Evolutionary conservation across 2,888 invertebrate species (phyloP), one percentile per base, ranked within the genome.

Genomic region (Mesochorus sp.): DNA sequence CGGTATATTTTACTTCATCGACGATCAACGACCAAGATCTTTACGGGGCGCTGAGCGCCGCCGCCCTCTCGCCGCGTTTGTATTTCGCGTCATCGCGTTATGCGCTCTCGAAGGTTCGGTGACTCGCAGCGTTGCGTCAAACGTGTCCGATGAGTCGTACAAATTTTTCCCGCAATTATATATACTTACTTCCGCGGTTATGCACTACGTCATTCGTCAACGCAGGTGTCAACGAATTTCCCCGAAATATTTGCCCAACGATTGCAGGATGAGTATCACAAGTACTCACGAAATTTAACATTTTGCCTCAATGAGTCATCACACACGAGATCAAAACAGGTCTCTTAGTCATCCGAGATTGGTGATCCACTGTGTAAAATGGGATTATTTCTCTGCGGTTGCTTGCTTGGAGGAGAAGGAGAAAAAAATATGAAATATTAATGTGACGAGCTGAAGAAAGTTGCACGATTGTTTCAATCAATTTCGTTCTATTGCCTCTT

Each of bases 1-100:
- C 74, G 74, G 64, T 70, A 73, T 68, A 62, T 77, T 70, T 73
- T 44, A 53, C 57, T 70, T 61, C 21, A 70, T 66, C 74, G 64
- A 44, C 55, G 78, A 74, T 71, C 64, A 53, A 70, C 70, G 74
- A 74, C 64, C 66, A 51, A 64, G 57, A 73, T 70, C 68, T 67
- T 67, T 49, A 67, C 59, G 42, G 42, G 66, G 42, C 42, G 47
- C n/a, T n/a, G n/a, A n/a, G 28, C 64, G 19, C 55, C 14, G 57
- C 31, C 14, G 39, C 49, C 66, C 73, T 17, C 39, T 47, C 14
- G 24, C 24, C 3, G 24, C n/a, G n/a, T 39, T 31, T 75, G 51
- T 61, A 42, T 31, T 4, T 14, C 47, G 17, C 67, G n/a, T 61
- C 51, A 26, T 53, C 66, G 53, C 34, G 44, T 47, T 39, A 67